A percentile compares a stretch with the other conserved stretches of the same genome.
These are phyloP conservation scores for Aix galericulata DNA, from an alignment of 2,113 vertebrate genomes.

Conservation along the genomic window DNA sequence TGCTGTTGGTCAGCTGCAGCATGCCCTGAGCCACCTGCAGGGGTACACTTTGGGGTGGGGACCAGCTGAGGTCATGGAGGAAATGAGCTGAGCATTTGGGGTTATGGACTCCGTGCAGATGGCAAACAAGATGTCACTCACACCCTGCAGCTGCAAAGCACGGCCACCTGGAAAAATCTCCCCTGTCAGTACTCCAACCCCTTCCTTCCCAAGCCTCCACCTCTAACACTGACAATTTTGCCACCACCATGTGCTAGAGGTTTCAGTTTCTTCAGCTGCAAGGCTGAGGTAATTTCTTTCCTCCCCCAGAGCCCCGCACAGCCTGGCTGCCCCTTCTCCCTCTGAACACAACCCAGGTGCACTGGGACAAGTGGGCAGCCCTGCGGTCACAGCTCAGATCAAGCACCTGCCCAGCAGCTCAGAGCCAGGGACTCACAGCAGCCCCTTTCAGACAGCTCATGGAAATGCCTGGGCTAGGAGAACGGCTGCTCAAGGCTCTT, in stretches of 20 bases:
- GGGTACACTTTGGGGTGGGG: rapidly evolving
- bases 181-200: not conserved
- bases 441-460: not conserved
- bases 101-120: not conserved
- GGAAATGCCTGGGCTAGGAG: not conserved
- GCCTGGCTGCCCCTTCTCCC: not conserved
- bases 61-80: not conserved
- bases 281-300: not conserved
- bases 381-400: rapidly evolving
- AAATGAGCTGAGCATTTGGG: no score
- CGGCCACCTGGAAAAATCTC: not conserved
- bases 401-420: not conserved
- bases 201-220: rapidly evolving
- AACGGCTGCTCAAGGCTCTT: not conserved
- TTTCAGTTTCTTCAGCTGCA: not conserved
- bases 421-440: not conserved
- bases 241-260: not conserved
- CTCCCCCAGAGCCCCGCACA: not conserved
- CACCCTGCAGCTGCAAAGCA: not conserved
- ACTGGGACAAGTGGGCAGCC: not conserved
- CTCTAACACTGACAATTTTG: not conserved
- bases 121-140: rapidly evolving
- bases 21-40: not conserved
- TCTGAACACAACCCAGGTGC: not conserved
- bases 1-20: not conserved